Conservation (phyloP, 1,140 invertebrate species). For the Ceratina japonica region DNA sequence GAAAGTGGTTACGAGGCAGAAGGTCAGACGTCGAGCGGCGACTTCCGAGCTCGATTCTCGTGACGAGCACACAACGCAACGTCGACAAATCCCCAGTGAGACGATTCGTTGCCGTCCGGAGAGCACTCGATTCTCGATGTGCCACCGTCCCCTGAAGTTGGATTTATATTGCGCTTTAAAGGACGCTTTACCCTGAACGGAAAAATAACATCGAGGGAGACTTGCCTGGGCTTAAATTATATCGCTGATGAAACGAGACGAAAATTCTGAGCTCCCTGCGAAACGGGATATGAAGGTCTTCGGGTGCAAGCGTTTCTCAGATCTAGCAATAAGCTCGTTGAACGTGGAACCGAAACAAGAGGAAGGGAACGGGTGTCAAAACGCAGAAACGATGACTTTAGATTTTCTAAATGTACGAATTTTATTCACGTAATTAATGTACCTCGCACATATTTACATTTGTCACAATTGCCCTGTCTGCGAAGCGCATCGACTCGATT, state of each 20-base stretch:
- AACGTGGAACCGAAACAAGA: not conserved
- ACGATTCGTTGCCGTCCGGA: constrained; percentile 22
- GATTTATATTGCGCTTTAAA: constrained; percentile 5
- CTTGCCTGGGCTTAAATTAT: not conserved
- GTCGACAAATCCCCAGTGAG: not conserved
- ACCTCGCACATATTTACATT: not conserved
- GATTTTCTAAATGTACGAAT: not conserved
- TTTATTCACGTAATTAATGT: constrained; percentile 26
- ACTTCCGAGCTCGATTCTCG: not conserved
- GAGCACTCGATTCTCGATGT: constrained; percentile 1
- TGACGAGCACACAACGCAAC: not conserved
- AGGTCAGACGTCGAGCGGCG: constrained; percentile 13
- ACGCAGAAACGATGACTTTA: not conserved
- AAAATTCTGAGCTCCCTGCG: not conserved
- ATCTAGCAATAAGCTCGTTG: not conserved
- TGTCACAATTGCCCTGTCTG: not conserved
- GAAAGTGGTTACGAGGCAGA: not conserved
- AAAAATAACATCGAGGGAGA: too few species aligned
- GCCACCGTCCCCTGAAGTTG: not conserved
- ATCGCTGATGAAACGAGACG: not conserved
- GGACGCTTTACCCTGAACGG: not conserved
- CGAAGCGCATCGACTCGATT: not conserved
- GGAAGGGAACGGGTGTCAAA: too few species aligned
- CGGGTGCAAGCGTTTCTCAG: too few species aligned
- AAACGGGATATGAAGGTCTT: too few species aligned